These are phyloP conservation scores for Mercenaria mercenaria DNA, from an alignment of 1,140 invertebrate genomes.

Conservation along the genomic window DNA sequence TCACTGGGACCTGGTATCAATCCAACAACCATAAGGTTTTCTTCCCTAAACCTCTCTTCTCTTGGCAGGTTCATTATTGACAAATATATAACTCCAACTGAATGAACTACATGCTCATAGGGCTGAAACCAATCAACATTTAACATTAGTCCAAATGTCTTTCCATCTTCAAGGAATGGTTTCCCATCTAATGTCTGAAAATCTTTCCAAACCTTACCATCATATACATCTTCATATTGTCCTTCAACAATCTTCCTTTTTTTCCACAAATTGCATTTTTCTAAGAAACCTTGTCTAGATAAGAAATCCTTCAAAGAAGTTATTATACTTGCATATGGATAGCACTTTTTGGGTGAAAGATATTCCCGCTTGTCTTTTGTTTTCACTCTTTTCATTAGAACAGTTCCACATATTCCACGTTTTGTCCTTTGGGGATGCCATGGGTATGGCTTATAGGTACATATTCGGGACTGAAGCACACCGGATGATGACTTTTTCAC, in stretches of 20 bases:
- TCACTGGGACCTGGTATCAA: no score
- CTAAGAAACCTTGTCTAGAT: background rate
- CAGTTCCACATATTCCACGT: no score
- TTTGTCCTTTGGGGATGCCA: no score
- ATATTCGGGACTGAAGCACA: no score
- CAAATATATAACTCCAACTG: conserved; percentile 60
- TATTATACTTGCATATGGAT: background rate
- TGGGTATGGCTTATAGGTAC: no score
- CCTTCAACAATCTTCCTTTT: conserved; percentile 22
- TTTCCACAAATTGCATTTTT: background rate
- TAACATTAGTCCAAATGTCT: conserved; percentile 55
- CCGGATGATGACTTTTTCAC: no score
- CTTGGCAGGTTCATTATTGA: background rate
- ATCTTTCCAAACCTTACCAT: conserved; percentile 44
- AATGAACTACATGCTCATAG: conserved; percentile 47
- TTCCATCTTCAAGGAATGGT: no score
- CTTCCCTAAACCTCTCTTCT: no score
- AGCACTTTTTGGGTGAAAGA: background rate
- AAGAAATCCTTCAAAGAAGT: no score
- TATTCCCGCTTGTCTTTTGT: background rate
- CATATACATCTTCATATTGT: conserved; percentile 36
- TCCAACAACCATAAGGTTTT: no score
- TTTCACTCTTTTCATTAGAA: no score
- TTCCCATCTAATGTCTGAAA: no score
- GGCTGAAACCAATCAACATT: conserved; percentile 69